These are phyloP conservation scores for Paramacrobiotus metropolitanus DNA, from an alignment of 1,140 invertebrate species.

Conservation along the genomic window DNA sequence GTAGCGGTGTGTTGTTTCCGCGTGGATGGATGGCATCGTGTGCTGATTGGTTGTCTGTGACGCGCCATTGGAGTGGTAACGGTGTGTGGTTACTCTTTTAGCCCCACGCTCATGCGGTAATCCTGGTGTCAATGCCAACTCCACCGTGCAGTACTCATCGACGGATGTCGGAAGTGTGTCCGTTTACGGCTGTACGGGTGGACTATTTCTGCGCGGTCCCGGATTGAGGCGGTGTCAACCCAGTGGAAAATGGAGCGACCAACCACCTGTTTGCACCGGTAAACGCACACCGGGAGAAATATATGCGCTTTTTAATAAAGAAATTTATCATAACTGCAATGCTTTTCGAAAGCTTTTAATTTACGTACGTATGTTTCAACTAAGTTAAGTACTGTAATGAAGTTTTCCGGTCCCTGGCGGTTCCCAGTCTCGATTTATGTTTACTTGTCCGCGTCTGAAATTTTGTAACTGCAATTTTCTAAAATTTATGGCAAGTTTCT, in stretches of 20 bases:
- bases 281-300: not conserved
- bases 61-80: not conserved
- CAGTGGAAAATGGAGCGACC: slow-evolving; percentile 1
- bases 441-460: not conserved
- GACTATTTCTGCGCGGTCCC: slow-evolving; percentile 1
- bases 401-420: too few species aligned
- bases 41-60: not conserved
- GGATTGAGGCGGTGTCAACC: not conserved
- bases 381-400: too few species aligned
- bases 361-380: not conserved
- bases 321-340: not conserved
- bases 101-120: slow-evolving; percentile 1
- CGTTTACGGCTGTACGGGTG: slow-evolving; percentile 4
- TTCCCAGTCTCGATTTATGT: not conserved
- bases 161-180: not conserved
- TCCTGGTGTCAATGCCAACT: not conserved
- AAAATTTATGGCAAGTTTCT: not conserved
- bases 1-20: too few species aligned
- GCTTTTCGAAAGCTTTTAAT: not conserved
- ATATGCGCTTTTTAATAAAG: not conserved
- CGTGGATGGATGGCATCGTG: not conserved
- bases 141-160: not conserved
- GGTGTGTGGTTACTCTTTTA: not conserved
- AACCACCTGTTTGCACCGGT: slow-evolving; percentile 2
- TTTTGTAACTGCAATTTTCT: not conserved